Conservation (phyloP, 2,113 vertebrate genomes). For the Gymnocephalus cernua region DNA sequence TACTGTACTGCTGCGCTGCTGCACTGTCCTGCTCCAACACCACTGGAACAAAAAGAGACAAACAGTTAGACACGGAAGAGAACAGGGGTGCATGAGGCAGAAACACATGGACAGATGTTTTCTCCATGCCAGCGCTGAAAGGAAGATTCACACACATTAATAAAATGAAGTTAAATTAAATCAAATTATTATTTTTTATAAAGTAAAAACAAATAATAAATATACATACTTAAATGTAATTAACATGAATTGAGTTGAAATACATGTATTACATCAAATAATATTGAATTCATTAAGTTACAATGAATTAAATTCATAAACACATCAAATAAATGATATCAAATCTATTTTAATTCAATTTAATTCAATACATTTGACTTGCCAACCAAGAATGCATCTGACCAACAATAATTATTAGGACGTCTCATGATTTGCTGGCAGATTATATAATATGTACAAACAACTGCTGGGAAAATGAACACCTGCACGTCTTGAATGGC, state of each 20-base stretch:
- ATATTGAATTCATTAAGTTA: background rate
- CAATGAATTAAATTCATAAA: background rate
- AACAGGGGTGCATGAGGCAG: background rate
- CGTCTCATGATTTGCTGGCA: background rate
- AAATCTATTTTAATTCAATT: background rate
- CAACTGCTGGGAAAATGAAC: conserved; percentile 35
- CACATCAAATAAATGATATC: background rate
- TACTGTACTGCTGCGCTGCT: conserved; percentile 95
- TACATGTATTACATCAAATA: background rate
- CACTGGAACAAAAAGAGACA: conserved; percentile 80
- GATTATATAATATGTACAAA: conserved; percentile 5
- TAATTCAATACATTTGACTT: background rate
- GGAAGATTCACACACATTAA: background rate
- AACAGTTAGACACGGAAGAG: background rate
- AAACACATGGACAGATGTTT: background rate
- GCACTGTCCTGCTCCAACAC: conserved; percentile 92
- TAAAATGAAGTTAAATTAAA: background rate
- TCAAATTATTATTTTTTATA: too few relatives aligned
- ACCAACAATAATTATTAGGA: background rate
- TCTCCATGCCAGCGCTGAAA: background rate
- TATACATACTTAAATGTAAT: too few relatives aligned
- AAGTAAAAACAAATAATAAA: too few relatives aligned
- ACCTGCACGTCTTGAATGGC: conserved; percentile 11
- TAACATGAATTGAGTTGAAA: too few relatives aligned
- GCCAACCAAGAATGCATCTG: background rate